A percentile compares a stretch with the other conserved stretches of the same genome.
Conservation (phyloP, 1,140 invertebrate genomes). For the Polypedilum vanderplanki region DNA sequence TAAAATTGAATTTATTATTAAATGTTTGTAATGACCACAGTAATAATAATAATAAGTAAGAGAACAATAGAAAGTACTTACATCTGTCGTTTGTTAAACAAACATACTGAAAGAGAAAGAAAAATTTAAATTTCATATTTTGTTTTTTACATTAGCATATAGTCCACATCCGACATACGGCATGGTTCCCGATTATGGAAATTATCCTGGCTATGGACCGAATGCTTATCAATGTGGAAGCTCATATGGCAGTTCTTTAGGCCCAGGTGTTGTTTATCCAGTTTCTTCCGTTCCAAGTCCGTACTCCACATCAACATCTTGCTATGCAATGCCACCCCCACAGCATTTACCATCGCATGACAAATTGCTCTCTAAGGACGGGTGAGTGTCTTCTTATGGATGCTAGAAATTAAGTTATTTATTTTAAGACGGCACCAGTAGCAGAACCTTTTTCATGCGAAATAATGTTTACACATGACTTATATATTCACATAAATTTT, state of each 20-base stretch:
- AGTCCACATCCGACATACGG: slow-evolving; percentile 77
- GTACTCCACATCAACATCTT: slow-evolving; percentile 61
- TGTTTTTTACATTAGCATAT: slow-evolving; percentile 52
- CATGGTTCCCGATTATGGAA: slow-evolving; percentile 69
- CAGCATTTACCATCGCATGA: slow-evolving; percentile 64
- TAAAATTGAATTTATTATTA: slow-evolving; percentile 30
- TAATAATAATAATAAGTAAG: too few relatives aligned
- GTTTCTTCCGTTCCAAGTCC: slow-evolving; percentile 55
- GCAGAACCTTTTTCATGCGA: slow-evolving; percentile 21
- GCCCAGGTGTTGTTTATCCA: slow-evolving; percentile 49
- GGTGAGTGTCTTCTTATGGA: slow-evolving; percentile 52
- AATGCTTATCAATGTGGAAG: slow-evolving; percentile 53
- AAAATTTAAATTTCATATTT: slow-evolving; percentile 5
- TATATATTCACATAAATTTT: slow-evolving; percentile 15
- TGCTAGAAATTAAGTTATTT: slow-evolving; percentile 27
- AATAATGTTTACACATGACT: slow-evolving; percentile 20
- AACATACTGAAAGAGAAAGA: background rate
- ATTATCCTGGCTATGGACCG: slow-evolving; percentile 64
- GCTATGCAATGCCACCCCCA: slow-evolving; percentile 77
- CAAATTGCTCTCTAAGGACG: slow-evolving; percentile 64
- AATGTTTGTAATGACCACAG: too few relatives aligned
- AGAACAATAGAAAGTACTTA: too few relatives aligned
- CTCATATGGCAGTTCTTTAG: slow-evolving; percentile 43
- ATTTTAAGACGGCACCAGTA: slow-evolving; percentile 23
- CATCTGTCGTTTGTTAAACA: too few relatives aligned